phyloP scores from a whole-genome alignment of 2,113 vertebrate genomes.

The Boleophthalmus pectinirostris region DNA sequence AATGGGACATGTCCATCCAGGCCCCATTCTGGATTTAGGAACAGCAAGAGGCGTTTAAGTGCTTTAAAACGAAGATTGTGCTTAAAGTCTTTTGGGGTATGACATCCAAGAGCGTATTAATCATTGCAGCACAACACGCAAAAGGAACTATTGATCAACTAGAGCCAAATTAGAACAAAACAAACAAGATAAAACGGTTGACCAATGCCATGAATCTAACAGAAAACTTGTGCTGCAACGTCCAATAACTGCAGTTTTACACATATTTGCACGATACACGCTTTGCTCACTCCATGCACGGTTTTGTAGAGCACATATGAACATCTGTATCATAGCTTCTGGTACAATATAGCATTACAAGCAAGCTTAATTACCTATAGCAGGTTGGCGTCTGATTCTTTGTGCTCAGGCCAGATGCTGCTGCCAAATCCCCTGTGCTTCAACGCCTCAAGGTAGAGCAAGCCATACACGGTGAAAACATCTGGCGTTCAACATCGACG shows the following conservation, averaged over 20 bases:
- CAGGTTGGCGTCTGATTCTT: slow-evolving; percentile 7
- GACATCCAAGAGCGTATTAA: background rate
- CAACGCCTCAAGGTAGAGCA: background rate
- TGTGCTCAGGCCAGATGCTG: slow-evolving; percentile 3
- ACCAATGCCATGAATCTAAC: too few relatives aligned
- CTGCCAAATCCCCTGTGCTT: background rate
- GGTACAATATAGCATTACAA: background rate
- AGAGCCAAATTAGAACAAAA: background rate
- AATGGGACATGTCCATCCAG: slow-evolving; percentile 25
- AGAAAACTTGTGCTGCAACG: background rate
- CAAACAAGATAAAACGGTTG: background rate
- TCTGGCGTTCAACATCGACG: background rate
- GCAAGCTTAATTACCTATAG: slow-evolving; percentile 7
- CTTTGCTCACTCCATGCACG: background rate
- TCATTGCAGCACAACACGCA: background rate
- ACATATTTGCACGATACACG: background rate
- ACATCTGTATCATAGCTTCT: background rate
- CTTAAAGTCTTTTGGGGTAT: background rate
- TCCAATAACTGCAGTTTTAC: background rate
- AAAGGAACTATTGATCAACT: background rate
- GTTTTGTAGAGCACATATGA: background rate
- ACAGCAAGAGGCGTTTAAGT: background rate
- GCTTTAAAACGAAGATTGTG: background rate
- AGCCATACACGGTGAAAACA: slow-evolving; percentile 6
- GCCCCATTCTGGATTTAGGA: slow-evolving; percentile 9